These are phyloP conservation scores for Lateolabrax maculatus DNA, from an alignment of 2,797 vertebrate species.

Conservation along the genomic window DNA sequence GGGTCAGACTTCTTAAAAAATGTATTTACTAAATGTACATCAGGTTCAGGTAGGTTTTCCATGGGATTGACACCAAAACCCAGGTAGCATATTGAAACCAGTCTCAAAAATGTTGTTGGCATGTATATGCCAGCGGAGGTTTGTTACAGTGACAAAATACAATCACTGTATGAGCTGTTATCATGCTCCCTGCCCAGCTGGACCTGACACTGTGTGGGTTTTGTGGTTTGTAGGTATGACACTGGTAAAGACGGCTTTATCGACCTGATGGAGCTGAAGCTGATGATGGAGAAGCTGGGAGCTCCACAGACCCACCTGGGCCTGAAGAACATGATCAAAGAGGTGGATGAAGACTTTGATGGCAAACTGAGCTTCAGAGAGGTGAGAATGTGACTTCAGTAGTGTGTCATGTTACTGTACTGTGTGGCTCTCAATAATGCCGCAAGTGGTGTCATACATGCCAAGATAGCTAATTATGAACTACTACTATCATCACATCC, in stretches of 20 bases:
- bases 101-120: not conserved
- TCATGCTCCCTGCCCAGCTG: not conserved
- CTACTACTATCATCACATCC: too few relatives aligned
- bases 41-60: not conserved
- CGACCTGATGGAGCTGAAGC: slow-evolving; percentile 96
- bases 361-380: slow-evolving; percentile 96
- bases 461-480: too few relatives aligned
- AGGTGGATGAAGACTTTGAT: slow-evolving; percentile 97
- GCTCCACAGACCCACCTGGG: slow-evolving; percentile 97
- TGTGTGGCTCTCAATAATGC: not conserved
- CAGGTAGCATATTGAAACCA: not conserved
- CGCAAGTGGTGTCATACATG: not conserved
- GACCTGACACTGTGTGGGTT: not conserved
- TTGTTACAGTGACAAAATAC: not conserved
- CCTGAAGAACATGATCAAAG: slow-evolving; percentile 98
- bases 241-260: slow-evolving; percentile 94
- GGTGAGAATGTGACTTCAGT: slow-evolving; percentile 83
- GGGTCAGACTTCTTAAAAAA: not conserved
- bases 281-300: slow-evolving; percentile 98
- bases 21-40: not conserved
- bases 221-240: slow-evolving; percentile 86
- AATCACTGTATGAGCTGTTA: not conserved
- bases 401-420: not conserved
- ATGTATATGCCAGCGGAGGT: not conserved
- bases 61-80: not conserved